Evolutionary conservation across 2,797 vertebrate species (phyloP).

Genomic region (Alauda arvensis): DNA sequence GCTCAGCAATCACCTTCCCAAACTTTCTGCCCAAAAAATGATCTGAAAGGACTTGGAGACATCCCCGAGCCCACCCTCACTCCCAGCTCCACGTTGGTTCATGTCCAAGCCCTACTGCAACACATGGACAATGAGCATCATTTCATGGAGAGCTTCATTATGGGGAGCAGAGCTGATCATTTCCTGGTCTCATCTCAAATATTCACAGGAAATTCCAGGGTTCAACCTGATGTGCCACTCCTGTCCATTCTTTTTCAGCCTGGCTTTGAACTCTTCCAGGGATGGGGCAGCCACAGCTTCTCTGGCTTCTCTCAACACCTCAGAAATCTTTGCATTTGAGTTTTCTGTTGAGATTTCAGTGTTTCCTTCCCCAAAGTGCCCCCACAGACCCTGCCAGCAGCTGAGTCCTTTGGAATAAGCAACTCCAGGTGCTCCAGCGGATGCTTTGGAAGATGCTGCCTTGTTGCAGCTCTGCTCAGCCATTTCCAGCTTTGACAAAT

Average conservation of each 20-base stretch:
- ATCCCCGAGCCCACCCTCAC: accelerated
- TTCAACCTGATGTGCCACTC: background rate
- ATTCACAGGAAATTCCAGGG: background rate
- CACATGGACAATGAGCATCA: background rate
- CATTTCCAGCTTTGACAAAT: slow-evolving; percentile 26
- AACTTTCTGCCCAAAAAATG: background rate
- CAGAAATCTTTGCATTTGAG: background rate
- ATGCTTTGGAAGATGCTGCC: background rate
- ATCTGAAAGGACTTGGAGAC: background rate
- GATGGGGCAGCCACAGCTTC: background rate
- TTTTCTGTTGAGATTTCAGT: background rate
- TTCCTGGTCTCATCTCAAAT: background rate
- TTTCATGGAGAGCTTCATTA: background rate
- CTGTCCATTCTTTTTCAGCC: background rate
- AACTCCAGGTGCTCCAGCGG: slow-evolving; percentile 10
- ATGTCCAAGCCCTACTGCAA: accelerated
- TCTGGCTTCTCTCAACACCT: background rate
- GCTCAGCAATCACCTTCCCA: background rate
- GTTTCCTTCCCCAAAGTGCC: background rate
- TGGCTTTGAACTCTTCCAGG: background rate
- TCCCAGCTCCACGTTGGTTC: accelerated
- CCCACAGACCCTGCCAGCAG: background rate
- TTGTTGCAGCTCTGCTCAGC: background rate
- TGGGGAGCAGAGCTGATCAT: background rate
- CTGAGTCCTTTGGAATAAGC: background rate